These are phyloP conservation scores for Pteropus alecto DNA, from an alignment of 2,113 vertebrate genomes.

Conservation along the genomic window DNA sequence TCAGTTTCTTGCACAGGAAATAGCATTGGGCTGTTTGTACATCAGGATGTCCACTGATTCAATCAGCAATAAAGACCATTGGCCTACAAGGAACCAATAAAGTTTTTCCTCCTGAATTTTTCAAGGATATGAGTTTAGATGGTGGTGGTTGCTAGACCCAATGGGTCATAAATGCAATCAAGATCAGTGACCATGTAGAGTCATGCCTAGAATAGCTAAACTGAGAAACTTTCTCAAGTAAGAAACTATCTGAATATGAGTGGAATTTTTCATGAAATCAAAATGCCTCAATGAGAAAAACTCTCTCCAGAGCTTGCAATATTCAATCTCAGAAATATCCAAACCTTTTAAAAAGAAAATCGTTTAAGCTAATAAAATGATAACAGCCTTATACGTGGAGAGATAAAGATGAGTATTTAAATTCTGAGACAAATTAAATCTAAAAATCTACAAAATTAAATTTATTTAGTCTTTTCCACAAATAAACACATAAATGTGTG, in stretches of 20 bases:
- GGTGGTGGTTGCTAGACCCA: not conserved
- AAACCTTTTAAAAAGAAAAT: not conserved
- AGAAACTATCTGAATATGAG: not conserved
- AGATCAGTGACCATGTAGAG: not conserved
- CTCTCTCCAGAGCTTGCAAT: not conserved
- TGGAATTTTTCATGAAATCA: not conserved
- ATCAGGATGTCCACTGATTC: not conserved
- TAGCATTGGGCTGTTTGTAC: not conserved
- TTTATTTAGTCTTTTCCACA: not conserved
- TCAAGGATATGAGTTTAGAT: not conserved
- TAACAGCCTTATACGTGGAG: not conserved
- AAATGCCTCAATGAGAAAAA: not conserved
- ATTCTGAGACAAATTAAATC: not conserved
- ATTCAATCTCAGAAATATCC: not conserved
- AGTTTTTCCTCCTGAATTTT: not conserved
- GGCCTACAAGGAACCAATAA: not conserved
- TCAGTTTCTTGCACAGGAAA: not conserved
- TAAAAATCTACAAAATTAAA: not conserved
- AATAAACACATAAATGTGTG: not conserved
- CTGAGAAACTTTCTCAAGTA: not conserved
- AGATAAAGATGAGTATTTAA: not conserved
- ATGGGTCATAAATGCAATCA: not conserved
- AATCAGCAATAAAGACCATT: not conserved
- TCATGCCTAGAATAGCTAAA: not conserved
- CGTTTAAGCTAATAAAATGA: not conserved